These are phyloP conservation scores for Cepaea nemoralis DNA, from an alignment of 1,140 invertebrate genomes.

Conservation along the genomic window DNA sequence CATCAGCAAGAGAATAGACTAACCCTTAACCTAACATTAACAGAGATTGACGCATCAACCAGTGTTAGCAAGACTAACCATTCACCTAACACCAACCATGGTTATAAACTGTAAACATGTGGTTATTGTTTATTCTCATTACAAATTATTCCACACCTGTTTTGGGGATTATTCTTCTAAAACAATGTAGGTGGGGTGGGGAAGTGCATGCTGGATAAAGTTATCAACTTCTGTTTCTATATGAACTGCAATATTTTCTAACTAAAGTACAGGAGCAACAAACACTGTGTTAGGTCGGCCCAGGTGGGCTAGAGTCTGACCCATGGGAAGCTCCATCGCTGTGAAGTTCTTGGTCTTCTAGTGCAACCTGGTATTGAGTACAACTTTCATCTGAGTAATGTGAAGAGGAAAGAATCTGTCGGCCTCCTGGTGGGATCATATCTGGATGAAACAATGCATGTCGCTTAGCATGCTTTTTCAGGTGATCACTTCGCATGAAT, in stretches of 20 bases:
- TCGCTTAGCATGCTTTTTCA: conserved; percentile 72
- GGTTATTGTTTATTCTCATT: background rate
- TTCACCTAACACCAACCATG: too few species aligned
- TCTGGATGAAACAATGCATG: conserved; percentile 66
- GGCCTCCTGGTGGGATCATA: conserved; percentile 52
- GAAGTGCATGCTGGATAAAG: background rate
- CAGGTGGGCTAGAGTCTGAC: conserved; percentile 23
- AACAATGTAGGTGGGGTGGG: too few species aligned
- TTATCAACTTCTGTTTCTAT: background rate
- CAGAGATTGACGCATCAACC: too few species aligned
- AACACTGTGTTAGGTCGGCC: background rate
- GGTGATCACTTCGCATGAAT: conserved; percentile 86
- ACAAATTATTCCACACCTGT: background rate
- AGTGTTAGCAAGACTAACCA: too few species aligned
- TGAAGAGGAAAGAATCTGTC: background rate
- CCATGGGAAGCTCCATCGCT: conserved; percentile 18
- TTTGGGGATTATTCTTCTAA: background rate
- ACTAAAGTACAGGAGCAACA: background rate
- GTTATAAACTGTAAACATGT: background rate
- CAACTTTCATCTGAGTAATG: background rate
- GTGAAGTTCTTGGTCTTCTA: conserved; percentile 17
- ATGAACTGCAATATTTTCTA: background rate
- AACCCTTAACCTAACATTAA: too few species aligned
- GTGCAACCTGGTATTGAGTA: background rate
- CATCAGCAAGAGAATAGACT: too few species aligned